These are phyloP conservation scores for Psilanteris sp. DNA, from an alignment of 1,140 invertebrate species.

Conservation along the genomic window DNA sequence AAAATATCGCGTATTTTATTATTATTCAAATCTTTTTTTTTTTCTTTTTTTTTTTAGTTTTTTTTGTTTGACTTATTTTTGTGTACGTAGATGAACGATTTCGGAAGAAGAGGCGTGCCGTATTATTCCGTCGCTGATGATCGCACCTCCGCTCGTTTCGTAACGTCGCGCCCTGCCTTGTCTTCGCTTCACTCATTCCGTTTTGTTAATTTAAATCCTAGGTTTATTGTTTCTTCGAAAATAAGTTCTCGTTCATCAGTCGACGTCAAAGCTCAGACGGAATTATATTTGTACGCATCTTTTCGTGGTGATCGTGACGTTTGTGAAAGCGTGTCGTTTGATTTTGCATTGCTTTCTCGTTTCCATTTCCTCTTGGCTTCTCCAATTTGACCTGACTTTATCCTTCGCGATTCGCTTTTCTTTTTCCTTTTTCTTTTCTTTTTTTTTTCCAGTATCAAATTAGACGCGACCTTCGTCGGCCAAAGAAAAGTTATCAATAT, in stretches of 20 bases:
- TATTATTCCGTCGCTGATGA: slow-evolving; percentile 14
- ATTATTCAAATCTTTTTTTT: too few relatives aligned
- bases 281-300: slow-evolving; percentile 44
- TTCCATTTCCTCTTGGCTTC: neutral
- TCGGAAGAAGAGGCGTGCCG: slow-evolving; percentile 17
- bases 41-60: too few relatives aligned
- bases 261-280: slow-evolving; percentile 30
- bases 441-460: slow-evolving; percentile 15
- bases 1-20: slow-evolving; percentile 64
- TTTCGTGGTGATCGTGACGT: slow-evolving; percentile 14
- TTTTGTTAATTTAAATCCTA: slow-evolving; percentile 1
- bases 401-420: too few relatives aligned
- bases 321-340: slow-evolving; percentile 47
- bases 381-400: too few relatives aligned
- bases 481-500: slow-evolving; percentile 49
- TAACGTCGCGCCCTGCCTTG: neutral
- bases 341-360: slow-evolving; percentile 43
- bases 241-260: slow-evolving; percentile 23
- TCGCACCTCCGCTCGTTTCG: slow-evolving; percentile 1
- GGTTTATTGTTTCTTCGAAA: slow-evolving; percentile 20
- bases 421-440: neutral
- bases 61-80: too few relatives aligned
- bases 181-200: neutral
- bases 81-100: slow-evolving; percentile 35
- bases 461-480: slow-evolving; percentile 45